Evolutionary conservation across 1,140 invertebrate genomes (phyloP).

Genomic region (Drosophila rufa): DNA sequence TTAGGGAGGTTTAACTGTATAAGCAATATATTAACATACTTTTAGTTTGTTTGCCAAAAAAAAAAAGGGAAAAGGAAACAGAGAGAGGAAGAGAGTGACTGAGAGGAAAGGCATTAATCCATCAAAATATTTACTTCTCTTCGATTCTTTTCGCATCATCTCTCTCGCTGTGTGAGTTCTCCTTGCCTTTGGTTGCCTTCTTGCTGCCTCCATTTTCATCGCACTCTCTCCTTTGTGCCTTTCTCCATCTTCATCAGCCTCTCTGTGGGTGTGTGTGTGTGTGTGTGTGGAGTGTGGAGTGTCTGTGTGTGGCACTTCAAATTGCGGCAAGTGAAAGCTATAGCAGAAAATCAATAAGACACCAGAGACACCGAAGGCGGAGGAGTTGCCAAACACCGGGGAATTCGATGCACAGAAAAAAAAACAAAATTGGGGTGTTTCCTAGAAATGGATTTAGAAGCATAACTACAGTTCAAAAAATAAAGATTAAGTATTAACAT

Average conservation of each 20-base stretch:
- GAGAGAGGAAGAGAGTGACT: neutral
- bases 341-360: conserved; percentile 76
- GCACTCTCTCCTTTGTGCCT: conserved; percentile 21
- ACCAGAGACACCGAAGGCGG: conserved; percentile 56
- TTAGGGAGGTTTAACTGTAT: neutral
- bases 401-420: conserved; percentile 3
- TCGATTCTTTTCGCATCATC: conserved; percentile 51
- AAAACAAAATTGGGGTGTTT: neutral
- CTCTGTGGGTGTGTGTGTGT: neutral
- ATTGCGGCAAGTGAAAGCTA: conserved; percentile 65
- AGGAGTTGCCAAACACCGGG: conserved; percentile 19
- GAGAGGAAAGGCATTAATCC: conserved; percentile 56
- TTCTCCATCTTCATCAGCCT: neutral
- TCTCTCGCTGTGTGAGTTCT: conserved; percentile 22
- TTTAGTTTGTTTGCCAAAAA: conserved; percentile 8
- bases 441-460: too few species aligned
- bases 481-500: too few species aligned
- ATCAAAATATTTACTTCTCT: conserved; percentile 69
- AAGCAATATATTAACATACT: conserved; percentile 14
- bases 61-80: neutral
- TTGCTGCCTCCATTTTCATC: conserved; percentile 30
- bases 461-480: too few species aligned
- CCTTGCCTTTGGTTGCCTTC: conserved; percentile 10
- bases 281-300: conserved; percentile 22
- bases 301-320: conserved; percentile 32